phyloP scores from a whole-genome alignment of 2,797 vertebrate genomes.

The Linurgus olivaceus region DNA sequence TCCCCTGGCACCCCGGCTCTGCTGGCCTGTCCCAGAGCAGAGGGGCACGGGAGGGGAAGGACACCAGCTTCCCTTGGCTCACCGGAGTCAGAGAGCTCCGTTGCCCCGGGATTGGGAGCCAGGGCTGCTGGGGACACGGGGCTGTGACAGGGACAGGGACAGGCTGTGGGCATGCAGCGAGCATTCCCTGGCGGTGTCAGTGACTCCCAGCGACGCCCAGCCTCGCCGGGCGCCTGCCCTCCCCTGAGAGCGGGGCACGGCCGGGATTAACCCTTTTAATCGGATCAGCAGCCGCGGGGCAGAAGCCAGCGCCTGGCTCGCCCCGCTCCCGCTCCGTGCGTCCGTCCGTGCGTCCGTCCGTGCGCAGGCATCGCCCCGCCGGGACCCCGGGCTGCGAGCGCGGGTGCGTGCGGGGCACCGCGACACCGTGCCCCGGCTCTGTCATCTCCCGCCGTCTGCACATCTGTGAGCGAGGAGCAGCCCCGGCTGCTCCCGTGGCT shows the following conservation, averaged over 20 bases:
- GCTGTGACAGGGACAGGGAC: background rate
- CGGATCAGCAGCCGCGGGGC: background rate
- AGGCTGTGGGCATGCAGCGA: accelerated
- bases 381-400: background rate
- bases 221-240: background rate
- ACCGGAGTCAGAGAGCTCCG: accelerated
- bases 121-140: accelerated
- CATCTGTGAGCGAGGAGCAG: background rate
- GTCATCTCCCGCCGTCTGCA: accelerated
- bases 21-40: background rate
- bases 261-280: slow-evolving; percentile 31
- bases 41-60: background rate
- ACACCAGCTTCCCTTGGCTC: background rate
- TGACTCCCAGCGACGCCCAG: accelerated
- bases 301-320: background rate
- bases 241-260: background rate
- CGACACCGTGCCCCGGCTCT: accelerated
- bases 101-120: background rate
- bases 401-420: background rate
- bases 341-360: background rate
- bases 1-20: background rate
- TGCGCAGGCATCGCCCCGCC: background rate
- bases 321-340: background rate
- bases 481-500: background rate
- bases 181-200: background rate